Conservation (phyloP, 2,888 invertebrate genomes). For the Meiosimyza decipiens region DNA sequence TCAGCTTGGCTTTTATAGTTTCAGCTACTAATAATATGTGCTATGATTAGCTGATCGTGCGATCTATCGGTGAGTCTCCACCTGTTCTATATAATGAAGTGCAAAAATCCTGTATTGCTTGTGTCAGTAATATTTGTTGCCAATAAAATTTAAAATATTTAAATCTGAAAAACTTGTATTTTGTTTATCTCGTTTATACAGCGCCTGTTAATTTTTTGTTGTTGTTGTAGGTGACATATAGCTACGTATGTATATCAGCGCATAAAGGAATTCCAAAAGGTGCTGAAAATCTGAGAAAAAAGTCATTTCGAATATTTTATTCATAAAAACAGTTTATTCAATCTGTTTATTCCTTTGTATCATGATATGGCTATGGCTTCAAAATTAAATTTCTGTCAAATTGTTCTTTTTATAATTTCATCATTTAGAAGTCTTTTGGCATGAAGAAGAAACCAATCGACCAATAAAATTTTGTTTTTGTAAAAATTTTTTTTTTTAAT, state of each 20-base stretch:
- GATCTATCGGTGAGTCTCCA: neutral
- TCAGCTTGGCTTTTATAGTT: conserved; percentile 52
- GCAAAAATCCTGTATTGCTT: conserved; percentile 55
- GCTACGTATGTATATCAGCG: no score
- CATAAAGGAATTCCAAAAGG: neutral
- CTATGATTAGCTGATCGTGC: conserved; percentile 33
- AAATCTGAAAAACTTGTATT: conserved; percentile 63
- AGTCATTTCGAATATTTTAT: neutral
- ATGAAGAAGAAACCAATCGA: no score
- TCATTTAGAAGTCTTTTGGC: no score
- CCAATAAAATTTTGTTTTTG: no score
- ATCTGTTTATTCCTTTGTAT: no score
- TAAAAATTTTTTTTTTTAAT: no score
- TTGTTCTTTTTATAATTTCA: no score
- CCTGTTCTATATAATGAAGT: conserved; percentile 43
- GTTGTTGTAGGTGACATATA: conserved; percentile 29
- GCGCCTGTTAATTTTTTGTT: conserved; percentile 43
- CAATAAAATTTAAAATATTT: conserved; percentile 48
- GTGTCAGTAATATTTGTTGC: neutral
- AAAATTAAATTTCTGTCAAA: no score
- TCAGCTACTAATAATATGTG: neutral
- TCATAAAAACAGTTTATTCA: no score
- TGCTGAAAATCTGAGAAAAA: neutral
- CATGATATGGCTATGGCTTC: no score
- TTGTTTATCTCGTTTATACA: conserved; percentile 55